These are phyloP conservation scores for Babyrousa celebensis DNA, from an alignment of 2,797 vertebrate genomes.

Conservation along the genomic window DNA sequence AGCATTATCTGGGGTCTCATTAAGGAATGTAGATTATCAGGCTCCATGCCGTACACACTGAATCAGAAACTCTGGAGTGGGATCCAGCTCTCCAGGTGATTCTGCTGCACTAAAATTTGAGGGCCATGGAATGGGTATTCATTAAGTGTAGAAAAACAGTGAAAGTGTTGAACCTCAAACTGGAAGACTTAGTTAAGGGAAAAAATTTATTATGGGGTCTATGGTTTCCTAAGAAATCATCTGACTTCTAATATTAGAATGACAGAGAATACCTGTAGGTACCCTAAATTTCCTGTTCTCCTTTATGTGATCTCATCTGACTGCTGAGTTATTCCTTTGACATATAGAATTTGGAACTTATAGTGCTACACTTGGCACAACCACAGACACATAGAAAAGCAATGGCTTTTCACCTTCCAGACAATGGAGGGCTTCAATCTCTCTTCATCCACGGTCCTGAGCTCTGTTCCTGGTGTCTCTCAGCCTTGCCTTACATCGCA, in stretches of 20 bases:
- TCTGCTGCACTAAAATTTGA: not conserved
- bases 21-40: not conserved
- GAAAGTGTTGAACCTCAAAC: not conserved
- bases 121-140: not conserved
- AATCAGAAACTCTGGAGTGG: not conserved
- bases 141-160: not conserved
- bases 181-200: not conserved
- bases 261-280: not conserved
- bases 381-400: conserved; percentile 23
- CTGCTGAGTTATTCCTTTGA: not conserved
- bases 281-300: not conserved
- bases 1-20: not conserved
- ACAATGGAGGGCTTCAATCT: not conserved
- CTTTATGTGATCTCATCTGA: not conserved
- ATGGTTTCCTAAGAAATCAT: conserved; percentile 24
- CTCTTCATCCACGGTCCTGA: not conserved
- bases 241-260: not conserved
- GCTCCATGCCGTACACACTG: not conserved
- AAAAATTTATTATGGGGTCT: not conserved
- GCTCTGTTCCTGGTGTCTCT: conserved; percentile 63
- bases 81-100: not conserved
- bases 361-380: not conserved
- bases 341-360: not conserved
- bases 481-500: conserved; percentile 68
- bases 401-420: not conserved